Conservation (phyloP, 2,113 vertebrate species). For the Sigmodon hispidus region DNA sequence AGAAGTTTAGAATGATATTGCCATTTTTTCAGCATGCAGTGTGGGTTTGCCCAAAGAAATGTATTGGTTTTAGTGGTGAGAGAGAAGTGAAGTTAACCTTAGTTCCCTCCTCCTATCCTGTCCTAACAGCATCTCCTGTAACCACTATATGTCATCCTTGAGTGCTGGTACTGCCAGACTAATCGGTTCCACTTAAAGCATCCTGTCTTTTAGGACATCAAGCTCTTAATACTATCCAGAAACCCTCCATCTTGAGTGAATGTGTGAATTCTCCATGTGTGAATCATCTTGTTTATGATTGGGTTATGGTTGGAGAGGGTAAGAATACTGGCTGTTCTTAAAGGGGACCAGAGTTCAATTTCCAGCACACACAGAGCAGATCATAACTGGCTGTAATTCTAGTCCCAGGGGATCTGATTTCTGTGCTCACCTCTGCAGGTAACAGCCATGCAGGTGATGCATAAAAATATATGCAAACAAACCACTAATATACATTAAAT, state of each 20-base stretch:
- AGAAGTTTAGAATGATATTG: background rate
- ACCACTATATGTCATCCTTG: background rate
- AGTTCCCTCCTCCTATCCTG: too few relatives aligned
- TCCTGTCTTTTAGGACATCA: background rate
- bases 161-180: background rate
- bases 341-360: background rate
- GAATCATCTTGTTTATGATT: background rate
- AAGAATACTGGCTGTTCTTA: background rate
- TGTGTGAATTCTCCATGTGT: too few relatives aligned
- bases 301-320: background rate
- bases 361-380: background rate
- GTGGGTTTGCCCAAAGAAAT: background rate
- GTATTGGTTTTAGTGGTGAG: background rate
- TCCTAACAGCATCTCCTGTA: background rate
- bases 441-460: background rate
- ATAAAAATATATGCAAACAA: background rate
- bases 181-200: background rate
- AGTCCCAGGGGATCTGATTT: background rate
- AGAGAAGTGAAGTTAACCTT: background rate
- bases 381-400: too few relatives aligned
- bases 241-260: background rate
- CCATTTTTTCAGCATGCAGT: background rate
- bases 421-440: background rate
- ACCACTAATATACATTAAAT: background rate
- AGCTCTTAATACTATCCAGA: background rate